These are phyloP conservation scores for Lordiphosa andalusiaca DNA, from an alignment of 2,888 invertebrate species.

Conservation along the genomic window DNA sequence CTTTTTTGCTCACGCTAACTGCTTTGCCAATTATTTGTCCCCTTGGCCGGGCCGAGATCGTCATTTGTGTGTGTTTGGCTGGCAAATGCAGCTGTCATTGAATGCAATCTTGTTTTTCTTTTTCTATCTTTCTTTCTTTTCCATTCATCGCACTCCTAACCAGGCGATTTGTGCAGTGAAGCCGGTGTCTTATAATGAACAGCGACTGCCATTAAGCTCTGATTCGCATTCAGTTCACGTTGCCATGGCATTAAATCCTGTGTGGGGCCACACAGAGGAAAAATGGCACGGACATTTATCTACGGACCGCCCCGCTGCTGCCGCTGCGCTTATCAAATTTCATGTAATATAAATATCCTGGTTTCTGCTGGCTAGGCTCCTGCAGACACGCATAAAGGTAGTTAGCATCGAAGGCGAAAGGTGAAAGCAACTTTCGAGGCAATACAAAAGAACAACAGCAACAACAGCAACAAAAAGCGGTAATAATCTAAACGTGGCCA, in stretches of 20 bases:
- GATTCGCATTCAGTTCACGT: constrained; percentile 10
- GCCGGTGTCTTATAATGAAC: constrained; percentile 22
- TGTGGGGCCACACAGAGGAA: constrained; percentile 17
- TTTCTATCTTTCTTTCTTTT: neutral
- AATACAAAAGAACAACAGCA: constrained; percentile 40
- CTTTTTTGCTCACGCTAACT: constrained; percentile 13
- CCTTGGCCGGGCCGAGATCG: constrained; percentile 4
- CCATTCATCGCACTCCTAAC: constrained; percentile 9
- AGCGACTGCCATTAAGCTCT: constrained; percentile 10
- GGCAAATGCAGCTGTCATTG: constrained; percentile 27
- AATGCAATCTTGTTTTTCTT: constrained; percentile 29
- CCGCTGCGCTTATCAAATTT: constrained; percentile 52
- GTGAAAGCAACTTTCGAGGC: constrained; percentile 55
- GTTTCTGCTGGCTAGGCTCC: constrained; percentile 23
- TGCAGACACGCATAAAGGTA: constrained; percentile 61
- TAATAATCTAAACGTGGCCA: constrained; percentile 51
- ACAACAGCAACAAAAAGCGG: constrained; percentile 33
- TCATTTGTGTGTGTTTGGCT: constrained; percentile 18
- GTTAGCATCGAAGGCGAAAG: constrained; percentile 44
- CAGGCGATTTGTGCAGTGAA: constrained; percentile 1
- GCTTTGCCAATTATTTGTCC: constrained; percentile 20
- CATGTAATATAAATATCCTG: constrained; percentile 49
- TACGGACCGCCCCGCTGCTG: constrained; percentile 11
- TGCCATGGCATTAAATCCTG: constrained; percentile 19
- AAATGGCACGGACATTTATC: constrained; percentile 49